Conservation (phyloP, 2,113 vertebrate species). For the Chaetops frenatus region DNA sequence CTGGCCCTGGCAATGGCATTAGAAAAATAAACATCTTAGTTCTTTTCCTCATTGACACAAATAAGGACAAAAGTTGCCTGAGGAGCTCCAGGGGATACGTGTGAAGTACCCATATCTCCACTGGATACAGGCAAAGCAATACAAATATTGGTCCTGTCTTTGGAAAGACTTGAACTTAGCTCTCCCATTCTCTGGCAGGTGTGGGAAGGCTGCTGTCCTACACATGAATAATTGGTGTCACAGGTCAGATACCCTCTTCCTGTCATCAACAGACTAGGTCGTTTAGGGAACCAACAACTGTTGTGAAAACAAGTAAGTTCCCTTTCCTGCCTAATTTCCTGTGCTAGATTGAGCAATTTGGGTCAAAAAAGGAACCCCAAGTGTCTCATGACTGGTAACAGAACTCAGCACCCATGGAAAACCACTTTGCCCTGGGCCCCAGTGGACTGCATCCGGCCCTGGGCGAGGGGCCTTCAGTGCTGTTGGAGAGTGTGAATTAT, state of each 20-base stretch:
- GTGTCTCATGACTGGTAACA: not conserved
- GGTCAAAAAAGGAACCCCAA: not conserved
- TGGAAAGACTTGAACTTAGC: not conserved
- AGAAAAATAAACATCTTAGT: not conserved
- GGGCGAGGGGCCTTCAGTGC: not conserved
- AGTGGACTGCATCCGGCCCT: not conserved
- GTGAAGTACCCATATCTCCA: not conserved
- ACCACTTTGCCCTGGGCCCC: not conserved
- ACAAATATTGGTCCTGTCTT: not conserved
- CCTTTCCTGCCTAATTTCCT: constrained; percentile 4
- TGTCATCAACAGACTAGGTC: not conserved
- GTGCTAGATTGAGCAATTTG: constrained; percentile 22
- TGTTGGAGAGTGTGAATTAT: not conserved
- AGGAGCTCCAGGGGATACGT: not conserved
- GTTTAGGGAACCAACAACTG: constrained; percentile 1
- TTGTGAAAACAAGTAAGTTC: constrained; percentile 25
- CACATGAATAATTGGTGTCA: not conserved
- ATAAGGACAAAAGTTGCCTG: not conserved
- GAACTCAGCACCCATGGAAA: not conserved
- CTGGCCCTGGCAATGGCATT: not conserved
- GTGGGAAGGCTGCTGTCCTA: not conserved
- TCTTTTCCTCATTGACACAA: not conserved
- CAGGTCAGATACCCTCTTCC: not conserved
- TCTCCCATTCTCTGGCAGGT: not conserved
- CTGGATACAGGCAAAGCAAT: not conserved